Conservation (phyloP, 2,888 invertebrate genomes). For the Brenthis hecate region DNA sequence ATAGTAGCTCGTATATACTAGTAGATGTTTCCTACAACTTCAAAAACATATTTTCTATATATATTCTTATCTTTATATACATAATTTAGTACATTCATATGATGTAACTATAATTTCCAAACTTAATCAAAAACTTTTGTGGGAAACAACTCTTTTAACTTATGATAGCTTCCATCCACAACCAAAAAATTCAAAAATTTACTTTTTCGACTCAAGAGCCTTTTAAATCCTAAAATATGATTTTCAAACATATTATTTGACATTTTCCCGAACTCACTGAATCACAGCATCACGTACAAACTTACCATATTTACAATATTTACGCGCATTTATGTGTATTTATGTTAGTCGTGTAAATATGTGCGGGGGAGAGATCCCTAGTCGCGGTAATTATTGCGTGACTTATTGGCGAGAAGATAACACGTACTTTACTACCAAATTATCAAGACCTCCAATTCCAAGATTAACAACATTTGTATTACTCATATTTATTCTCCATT, state of each 20-base stretch:
- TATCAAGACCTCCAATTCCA: constrained; percentile 47
- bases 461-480: not conserved
- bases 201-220: constrained; percentile 6
- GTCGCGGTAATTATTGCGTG: constrained; percentile 80
- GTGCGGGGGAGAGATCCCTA: constrained; percentile 68
- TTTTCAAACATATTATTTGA: not conserved
- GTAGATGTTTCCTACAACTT: no score
- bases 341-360: constrained; percentile 73
- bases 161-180: not conserved
- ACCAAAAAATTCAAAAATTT: not conserved
- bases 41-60: no score
- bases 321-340: constrained; percentile 52
- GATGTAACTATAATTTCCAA: no score
- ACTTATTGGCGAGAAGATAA: constrained; percentile 81
- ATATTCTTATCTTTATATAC: no score
- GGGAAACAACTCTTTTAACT: no score
- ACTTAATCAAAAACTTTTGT: no score
- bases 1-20: no score
- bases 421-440: constrained; percentile 66
- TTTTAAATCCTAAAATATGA: constrained; percentile 2
- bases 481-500: not conserved
- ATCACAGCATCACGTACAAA: constrained; percentile 48
- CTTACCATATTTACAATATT: constrained; percentile 64
- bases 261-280: constrained; percentile 9
- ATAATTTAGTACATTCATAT: no score